A percentile compares a stretch with the other conserved stretches of the same genome.
These are phyloP conservation scores for Rhinogobio ventralis DNA, from an alignment of 2,797 vertebrate species.

Conservation along the genomic window DNA sequence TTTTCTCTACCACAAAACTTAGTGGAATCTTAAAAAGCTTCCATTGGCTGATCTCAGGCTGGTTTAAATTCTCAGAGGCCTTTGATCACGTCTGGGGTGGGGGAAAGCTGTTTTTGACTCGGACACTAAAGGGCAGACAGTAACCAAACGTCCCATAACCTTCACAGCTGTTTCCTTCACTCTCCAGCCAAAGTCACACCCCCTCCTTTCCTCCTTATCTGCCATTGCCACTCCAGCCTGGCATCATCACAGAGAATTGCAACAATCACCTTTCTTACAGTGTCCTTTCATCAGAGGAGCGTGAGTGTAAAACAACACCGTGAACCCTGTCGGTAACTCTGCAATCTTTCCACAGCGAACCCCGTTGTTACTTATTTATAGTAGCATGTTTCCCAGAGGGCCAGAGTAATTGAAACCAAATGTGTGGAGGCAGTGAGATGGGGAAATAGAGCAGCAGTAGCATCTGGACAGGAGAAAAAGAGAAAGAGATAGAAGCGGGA, in stretches of 20 bases:
- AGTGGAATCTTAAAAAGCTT: slow-evolving; percentile 10
- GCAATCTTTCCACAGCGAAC: slow-evolving; percentile 63
- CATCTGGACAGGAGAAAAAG: slow-evolving; percentile 43
- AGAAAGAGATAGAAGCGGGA: neutral
- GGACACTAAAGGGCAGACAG: slow-evolving; percentile 29
- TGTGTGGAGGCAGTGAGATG: slow-evolving; percentile 68
- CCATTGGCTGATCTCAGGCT: slow-evolving; percentile 19
- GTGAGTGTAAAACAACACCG: neutral
- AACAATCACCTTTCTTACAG: slow-evolving; percentile 44
- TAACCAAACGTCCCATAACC: slow-evolving; percentile 34
- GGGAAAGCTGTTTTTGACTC: slow-evolving; percentile 27
- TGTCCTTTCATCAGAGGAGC: neutral
- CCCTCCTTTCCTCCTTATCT: slow-evolving; percentile 21
- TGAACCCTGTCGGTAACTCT: slow-evolving; percentile 14
- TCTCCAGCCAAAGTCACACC: slow-evolving; percentile 23
- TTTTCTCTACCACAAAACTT: slow-evolving; percentile 11
- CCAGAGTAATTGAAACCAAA: slow-evolving; percentile 79
- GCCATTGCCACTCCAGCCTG: slow-evolving; percentile 17
- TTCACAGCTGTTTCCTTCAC: slow-evolving; percentile 54
- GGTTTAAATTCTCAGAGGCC: slow-evolving; percentile 19
- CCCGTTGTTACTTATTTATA: slow-evolving; percentile 79
- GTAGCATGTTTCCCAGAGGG: slow-evolving; percentile 68
- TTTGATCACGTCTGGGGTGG: slow-evolving; percentile 1
- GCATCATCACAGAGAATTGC: slow-evolving; percentile 8
- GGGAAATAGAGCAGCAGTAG: slow-evolving; percentile 39